phyloP scores from a whole-genome alignment of 2,113 vertebrate genomes.

The Gallinago media region DNA sequence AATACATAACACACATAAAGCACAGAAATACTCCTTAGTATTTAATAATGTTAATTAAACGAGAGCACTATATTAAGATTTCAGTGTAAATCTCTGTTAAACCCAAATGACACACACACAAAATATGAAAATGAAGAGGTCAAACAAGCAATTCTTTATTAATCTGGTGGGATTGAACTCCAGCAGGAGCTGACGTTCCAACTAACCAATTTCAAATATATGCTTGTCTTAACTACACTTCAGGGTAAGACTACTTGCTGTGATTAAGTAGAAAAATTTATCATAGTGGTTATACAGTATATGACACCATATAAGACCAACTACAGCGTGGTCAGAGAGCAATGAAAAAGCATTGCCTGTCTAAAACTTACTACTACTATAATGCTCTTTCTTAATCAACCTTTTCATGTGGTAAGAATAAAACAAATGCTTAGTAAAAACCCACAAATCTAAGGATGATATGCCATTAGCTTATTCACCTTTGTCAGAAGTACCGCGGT shows the following conservation, averaged over 20 bases:
- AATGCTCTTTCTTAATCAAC: background rate
- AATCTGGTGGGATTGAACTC: constrained; percentile 29
- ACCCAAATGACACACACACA: background rate
- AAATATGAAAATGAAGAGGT: constrained; percentile 10
- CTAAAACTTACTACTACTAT: background rate
- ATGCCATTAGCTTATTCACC: background rate
- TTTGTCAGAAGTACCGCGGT: background rate
- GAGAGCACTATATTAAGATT: background rate
- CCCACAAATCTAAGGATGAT: background rate
- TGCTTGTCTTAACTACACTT: constrained; percentile 47
- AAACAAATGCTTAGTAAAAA: background rate
- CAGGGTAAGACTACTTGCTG: constrained; percentile 42
- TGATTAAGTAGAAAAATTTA: constrained; percentile 47
- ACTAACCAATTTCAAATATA: constrained; percentile 42
- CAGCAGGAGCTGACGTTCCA: constrained; percentile 49
- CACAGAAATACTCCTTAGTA: constrained; percentile 5
- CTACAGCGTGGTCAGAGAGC: background rate
- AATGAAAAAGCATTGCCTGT: background rate
- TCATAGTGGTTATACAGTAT: background rate
- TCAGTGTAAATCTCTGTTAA: background rate
- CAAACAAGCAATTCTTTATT: constrained; percentile 26
- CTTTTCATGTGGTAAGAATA: background rate
- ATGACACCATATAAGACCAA: constrained; percentile 28
- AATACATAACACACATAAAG: constrained; percentile 49
- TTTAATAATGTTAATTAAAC: background rate